These are phyloP conservation scores for Augochlorella aurata DNA, from an alignment of 2,888 invertebrate species.

Conservation along the genomic window DNA sequence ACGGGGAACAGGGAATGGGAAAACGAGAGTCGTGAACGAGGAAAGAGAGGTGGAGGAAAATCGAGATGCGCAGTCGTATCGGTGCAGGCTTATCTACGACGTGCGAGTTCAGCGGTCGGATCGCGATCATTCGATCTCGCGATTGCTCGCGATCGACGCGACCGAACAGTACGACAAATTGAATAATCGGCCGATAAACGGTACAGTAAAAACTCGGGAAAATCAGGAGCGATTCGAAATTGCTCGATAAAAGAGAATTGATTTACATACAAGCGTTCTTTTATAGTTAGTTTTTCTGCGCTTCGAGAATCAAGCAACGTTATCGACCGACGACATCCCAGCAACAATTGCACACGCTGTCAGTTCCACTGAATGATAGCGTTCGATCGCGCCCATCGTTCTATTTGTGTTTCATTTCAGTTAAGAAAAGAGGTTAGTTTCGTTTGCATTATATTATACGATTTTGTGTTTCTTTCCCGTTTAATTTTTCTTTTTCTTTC, in stretches of 20 bases:
- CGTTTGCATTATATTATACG: background rate
- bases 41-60: constrained; percentile 20
- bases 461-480: background rate
- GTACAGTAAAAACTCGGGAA: background rate
- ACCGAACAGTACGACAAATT: background rate
- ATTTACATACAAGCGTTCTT: background rate
- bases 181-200: background rate
- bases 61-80: constrained; percentile 49
- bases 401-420: constrained; percentile 27
- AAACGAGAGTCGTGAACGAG: background rate
- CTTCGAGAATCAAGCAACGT: background rate
- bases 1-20: background rate
- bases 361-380: constrained; percentile 39
- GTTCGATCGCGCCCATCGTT: constrained; percentile 30
- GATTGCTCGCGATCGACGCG: constrained; percentile 22
- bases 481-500: background rate
- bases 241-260: constrained; percentile 10
- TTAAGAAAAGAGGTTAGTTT: constrained; percentile 48
- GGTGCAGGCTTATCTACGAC: constrained; percentile 36
- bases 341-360: constrained; percentile 23
- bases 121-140: constrained; percentile 21
- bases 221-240: background rate
- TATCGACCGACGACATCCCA: constrained; percentile 9
- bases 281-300: background rate
- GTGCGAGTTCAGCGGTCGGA: constrained; percentile 37